These are phyloP conservation scores for Caenorhabditis doughertyi DNA, from an alignment of 2,888 invertebrate genomes.

Conservation along the genomic window DNA sequence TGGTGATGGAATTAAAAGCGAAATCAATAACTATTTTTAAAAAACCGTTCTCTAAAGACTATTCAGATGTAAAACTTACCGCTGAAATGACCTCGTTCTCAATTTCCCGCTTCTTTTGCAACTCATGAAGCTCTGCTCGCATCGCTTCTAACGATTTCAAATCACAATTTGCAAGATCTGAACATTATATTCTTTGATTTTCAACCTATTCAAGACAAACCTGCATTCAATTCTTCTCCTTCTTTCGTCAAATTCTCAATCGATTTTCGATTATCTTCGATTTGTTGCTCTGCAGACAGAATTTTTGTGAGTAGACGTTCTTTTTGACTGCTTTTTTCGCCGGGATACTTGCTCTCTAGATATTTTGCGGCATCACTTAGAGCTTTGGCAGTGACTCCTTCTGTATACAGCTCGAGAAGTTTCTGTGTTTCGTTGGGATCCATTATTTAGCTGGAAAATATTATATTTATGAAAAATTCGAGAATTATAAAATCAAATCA, in stretches of 20 bases:
- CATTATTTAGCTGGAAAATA: constrained; percentile 18
- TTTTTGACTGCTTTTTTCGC: neutral
- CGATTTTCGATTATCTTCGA: constrained; percentile 30
- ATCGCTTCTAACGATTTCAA: constrained; percentile 16
- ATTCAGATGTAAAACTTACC: neutral
- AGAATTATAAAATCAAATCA: neutral
- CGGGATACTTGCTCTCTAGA: constrained; percentile 18
- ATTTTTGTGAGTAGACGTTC: constrained; percentile 31
- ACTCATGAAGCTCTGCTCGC: constrained; percentile 13
- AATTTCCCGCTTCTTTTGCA: constrained; percentile 7
- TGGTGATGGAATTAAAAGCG: no score
- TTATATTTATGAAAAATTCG: neutral
- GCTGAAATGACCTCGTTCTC: neutral
- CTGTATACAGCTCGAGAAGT: constrained; percentile 23
- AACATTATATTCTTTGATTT: neutral
- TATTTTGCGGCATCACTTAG: constrained; percentile 31
- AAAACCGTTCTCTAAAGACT: neutral
- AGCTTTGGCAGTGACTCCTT: constrained; percentile 12
- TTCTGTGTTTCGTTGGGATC: neutral
- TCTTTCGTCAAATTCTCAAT: constrained; percentile 1
- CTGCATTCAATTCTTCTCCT: constrained; percentile 8
- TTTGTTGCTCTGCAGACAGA: constrained; percentile 32
- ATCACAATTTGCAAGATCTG: neutral
- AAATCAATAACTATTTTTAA: no score
- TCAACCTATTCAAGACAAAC: constrained; percentile 6